These are phyloP conservation scores for Hypotaenidia okinawae DNA, from an alignment of 2,797 vertebrate species.

Conservation along the genomic window DNA sequence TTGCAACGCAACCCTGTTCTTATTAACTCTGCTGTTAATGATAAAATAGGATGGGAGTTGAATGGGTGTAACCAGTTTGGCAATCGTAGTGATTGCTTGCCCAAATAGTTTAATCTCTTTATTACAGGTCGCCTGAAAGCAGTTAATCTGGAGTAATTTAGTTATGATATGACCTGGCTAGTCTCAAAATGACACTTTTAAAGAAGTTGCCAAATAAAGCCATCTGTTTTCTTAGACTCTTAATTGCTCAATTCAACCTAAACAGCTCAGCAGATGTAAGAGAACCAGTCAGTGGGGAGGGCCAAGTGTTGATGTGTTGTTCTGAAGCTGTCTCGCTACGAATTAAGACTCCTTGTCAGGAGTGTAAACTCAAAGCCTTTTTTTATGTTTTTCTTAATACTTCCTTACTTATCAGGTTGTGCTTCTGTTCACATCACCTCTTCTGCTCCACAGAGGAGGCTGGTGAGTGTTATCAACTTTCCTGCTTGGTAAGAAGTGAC, in stretches of 20 bases:
- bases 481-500: neutral
- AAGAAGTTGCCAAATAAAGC: slow-evolving; percentile 6
- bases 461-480: neutral
- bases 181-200: slow-evolving; percentile 13
- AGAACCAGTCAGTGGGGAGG: neutral
- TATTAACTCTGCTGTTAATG: neutral
- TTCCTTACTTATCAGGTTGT: neutral
- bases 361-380: neutral
- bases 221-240: slow-evolving; percentile 15
- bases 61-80: neutral
- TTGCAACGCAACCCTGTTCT: neutral
- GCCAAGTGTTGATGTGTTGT: neutral
- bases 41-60: neutral
- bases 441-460: neutral
- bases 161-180: slow-evolving; percentile 5
- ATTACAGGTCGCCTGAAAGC: neutral
- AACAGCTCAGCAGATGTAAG: neutral
- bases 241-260: neutral
- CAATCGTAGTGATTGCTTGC: neutral
- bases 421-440: neutral
- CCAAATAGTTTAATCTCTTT: neutral
- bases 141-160: neutral
- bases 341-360: neutral
- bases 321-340: neutral
- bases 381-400: neutral